Evolutionary conservation across 2,888 invertebrate species (phyloP).

Genomic region (Therioaphis trifolii): DNA sequence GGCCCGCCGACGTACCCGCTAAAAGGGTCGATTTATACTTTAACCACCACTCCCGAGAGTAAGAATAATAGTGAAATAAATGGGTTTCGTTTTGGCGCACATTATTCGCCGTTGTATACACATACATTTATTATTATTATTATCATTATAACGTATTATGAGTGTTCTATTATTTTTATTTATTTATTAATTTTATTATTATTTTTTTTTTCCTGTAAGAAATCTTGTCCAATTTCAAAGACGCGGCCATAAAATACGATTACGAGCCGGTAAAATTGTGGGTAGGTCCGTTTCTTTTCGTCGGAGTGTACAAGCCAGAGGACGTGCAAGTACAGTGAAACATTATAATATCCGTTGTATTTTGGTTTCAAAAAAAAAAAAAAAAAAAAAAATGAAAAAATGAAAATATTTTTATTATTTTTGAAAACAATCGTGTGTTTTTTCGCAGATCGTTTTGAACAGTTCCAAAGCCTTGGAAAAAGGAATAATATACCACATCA

Average conservation of each 20-base stretch:
- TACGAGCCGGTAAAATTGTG: constrained; percentile 64
- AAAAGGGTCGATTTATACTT: constrained; percentile 80
- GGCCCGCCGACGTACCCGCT: constrained; percentile 80
- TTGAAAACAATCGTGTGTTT: too few species aligned
- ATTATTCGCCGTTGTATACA: too few species aligned
- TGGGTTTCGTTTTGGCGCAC: too few species aligned
- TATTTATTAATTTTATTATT: background rate
- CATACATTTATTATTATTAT: too few species aligned
- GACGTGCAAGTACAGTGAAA: constrained; percentile 63
- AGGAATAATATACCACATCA: constrained; percentile 65
- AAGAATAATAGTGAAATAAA: background rate
- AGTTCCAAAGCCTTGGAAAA: constrained; percentile 66
- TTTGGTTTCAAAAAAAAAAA: background rate
- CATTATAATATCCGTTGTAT: background rate
- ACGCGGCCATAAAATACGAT: constrained; percentile 37
- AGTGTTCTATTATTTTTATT: background rate
- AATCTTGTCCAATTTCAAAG: constrained; percentile 62
- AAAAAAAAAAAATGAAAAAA: background rate
- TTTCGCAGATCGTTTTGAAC: constrained; percentile 66
- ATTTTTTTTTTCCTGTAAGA: constrained; percentile 29
- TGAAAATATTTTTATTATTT: constrained; percentile 11
- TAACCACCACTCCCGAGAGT: constrained; percentile 74
- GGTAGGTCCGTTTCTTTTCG: constrained; percentile 63
- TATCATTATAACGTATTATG: background rate
- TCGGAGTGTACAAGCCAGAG: constrained; percentile 64